Conservation (phyloP, 2,113 vertebrate genomes). For the Burhinus bistriatus region DNA sequence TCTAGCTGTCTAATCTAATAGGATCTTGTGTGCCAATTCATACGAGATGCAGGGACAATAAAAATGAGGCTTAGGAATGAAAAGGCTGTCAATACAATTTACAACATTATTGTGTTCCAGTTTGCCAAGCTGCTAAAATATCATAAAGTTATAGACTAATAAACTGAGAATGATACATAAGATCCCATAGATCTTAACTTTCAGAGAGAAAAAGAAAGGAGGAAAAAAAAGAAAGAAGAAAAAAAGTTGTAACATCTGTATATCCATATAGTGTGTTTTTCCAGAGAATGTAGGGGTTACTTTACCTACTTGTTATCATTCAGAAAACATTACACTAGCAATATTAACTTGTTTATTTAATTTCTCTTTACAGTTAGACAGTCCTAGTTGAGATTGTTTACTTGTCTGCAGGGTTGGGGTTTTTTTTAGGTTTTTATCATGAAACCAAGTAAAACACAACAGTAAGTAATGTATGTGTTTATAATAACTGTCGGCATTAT, state of each 20-base stretch:
- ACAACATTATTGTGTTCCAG: conserved; percentile 17
- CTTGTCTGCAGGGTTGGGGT: neutral
- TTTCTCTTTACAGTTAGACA: neutral
- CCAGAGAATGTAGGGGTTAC: neutral
- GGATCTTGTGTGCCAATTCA: conserved; percentile 56
- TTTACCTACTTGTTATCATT: neutral
- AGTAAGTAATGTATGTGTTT: neutral
- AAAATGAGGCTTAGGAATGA: conserved; percentile 57
- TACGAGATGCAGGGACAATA: conserved; percentile 50
- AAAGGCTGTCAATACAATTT: conserved; percentile 66
- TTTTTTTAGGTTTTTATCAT: neutral
- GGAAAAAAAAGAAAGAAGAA: neutral
- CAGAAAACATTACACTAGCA: neutral
- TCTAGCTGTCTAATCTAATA: conserved; percentile 32
- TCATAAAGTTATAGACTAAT: conserved; percentile 33
- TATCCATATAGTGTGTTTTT: neutral
- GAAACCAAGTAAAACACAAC: neutral
- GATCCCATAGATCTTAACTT: neutral
- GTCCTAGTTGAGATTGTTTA: neutral
- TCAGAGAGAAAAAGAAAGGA: neutral
- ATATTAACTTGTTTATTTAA: neutral
- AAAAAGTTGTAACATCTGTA: neutral
- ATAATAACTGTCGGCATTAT: neutral
- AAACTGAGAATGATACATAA: neutral
- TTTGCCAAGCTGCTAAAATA: conserved; percentile 45